Base-by-base conservation (phyloP, 2,888 invertebrate species). In the Chymomyza amoena region DNA sequence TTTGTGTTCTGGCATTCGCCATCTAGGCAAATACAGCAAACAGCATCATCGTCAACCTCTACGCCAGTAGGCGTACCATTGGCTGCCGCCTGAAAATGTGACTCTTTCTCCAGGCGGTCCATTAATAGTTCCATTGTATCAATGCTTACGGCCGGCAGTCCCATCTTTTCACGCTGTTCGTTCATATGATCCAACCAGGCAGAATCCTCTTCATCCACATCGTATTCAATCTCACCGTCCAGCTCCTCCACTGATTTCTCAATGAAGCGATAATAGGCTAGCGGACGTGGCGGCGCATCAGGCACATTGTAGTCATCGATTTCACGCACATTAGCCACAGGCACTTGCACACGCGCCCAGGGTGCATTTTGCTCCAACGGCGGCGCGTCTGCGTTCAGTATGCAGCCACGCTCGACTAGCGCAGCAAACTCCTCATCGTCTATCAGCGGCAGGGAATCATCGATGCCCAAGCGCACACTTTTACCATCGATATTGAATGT, bases 1-100 rank as follows among this genome's bases (percentile, higher is more conserved):
- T 99, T 99, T 64, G 97, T 97, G 92, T 99, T 99, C 92, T 99
- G 97, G 91, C 99, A 99, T 91, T 99, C 99, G 2, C 99, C 99
- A 88, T 99, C 99, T 95, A 97, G 96, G 90, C 99, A 99, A 81
- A 99, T 99, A 89, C 98, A 98, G 90, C 99, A 99, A 0, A 99
- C 98, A 0, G 99, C 99, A 92, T 99, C 99, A 88, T 99, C 99
- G 86, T 99, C 99, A 6, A 97, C 97, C 0, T 97, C 96, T 0
- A 96, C 95, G 18, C 96, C 94, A 66, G 91, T 94, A 90, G 94
- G 94, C 54, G 94, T 96, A 87, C 92, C 96, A 88, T 95, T 95
- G 10, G 95, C 93, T 25, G 95, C 95, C 93, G 93, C 89, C 52
- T 97, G 97, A 90, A 98, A 98, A 91, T 97, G 97, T 0, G 98